Base-by-base conservation (phyloP, 2,113 vertebrate genomes). In the Oreotrochilus melanogaster region DNA sequence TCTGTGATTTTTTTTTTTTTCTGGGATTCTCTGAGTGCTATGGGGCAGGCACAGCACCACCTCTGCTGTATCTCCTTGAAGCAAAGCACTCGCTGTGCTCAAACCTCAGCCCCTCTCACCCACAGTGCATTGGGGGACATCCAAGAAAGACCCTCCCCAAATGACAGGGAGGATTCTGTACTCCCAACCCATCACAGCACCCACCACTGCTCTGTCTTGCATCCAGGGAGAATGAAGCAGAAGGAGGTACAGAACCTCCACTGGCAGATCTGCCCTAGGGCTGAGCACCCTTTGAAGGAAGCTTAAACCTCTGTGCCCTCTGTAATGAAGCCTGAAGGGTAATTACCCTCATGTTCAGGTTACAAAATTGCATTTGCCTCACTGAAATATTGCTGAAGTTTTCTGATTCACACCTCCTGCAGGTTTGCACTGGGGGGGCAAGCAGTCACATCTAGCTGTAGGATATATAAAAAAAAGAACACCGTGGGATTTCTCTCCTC, bases 121-220 rank as follows among this genome's bases (percentile, higher is more conserved):
- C 3, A 0, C 0, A 7, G 10, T 33, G 65, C 31, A 45, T 74
- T 61, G 25, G 24, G 42, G 62, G 30, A 56, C 7, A 6, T 6
- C 35, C 3, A 3, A 70, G 10, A 18, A 76, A 74, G 53, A 23
- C 5, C 11, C 21, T 11, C 18, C 16, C 48, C 22, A 76, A 48
- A 48, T 3, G 10, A 56, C 3, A 65, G n/a, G 18, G 37, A 51
- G 64, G 60, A 25, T 6, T 11, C 54, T 43, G 30, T 3, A 15
- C 67, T 58, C 64, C 27, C 2, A 9, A 35, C 10, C 42, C 24
- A 3, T 25, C 58, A 35, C 0, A 0, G 31, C 39, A 54, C 31
- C 18, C 37, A 9, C 3, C 6, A 58, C 54, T 78, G 72, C 60
- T 78, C 79, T 48, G 45, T 15, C 71, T 9, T 39, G 48, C 35